A percentile compares a stretch with the other conserved stretches of the same genome.
These are phyloP conservation scores for Gastracanthus pulcherrimus DNA, from an alignment of 2,888 invertebrate species.

Conservation along the genomic window DNA sequence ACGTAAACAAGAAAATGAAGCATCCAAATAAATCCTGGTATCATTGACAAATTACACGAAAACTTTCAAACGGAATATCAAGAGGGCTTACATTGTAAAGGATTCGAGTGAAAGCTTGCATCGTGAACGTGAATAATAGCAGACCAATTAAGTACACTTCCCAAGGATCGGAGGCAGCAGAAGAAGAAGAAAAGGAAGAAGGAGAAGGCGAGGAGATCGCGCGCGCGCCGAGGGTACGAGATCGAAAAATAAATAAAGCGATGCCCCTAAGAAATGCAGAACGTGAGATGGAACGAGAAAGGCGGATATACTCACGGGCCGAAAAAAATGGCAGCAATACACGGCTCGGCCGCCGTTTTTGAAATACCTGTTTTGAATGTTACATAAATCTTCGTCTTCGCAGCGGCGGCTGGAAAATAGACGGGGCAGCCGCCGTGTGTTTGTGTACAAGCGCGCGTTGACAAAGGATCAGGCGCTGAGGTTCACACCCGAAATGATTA, in stretches of 20 bases:
- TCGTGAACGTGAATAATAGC: constrained; percentile 52
- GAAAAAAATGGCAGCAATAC: background rate
- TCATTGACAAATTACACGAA: constrained; percentile 39
- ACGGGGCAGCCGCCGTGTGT: background rate
- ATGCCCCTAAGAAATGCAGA: constrained; percentile 24
- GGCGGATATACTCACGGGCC: constrained; percentile 12
- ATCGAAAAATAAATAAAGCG: constrained; percentile 50
- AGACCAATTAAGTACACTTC: constrained; percentile 43
- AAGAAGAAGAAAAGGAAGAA: background rate
- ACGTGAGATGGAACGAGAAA: constrained; percentile 46
- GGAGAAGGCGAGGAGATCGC: background rate
- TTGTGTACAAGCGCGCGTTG: constrained; percentile 14
- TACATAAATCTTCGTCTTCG: constrained; percentile 34
- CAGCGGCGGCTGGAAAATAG: background rate
- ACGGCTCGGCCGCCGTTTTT: constrained; percentile 7
- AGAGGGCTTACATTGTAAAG: constrained; percentile 1
- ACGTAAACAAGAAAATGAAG: constrained; percentile 1
- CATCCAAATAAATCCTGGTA: background rate
- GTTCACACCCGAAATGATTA: constrained; percentile 9
- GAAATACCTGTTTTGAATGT: constrained; percentile 24
- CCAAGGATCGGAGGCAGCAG: too few relatives aligned
- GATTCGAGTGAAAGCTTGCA: constrained; percentile 29
- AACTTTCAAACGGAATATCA: background rate
- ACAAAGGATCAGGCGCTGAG: constrained; percentile 4
- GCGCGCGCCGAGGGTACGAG: background rate